Evolutionary conservation across 1,140 invertebrate genomes (phyloP).

Genomic region (Plutomurus gul): DNA sequence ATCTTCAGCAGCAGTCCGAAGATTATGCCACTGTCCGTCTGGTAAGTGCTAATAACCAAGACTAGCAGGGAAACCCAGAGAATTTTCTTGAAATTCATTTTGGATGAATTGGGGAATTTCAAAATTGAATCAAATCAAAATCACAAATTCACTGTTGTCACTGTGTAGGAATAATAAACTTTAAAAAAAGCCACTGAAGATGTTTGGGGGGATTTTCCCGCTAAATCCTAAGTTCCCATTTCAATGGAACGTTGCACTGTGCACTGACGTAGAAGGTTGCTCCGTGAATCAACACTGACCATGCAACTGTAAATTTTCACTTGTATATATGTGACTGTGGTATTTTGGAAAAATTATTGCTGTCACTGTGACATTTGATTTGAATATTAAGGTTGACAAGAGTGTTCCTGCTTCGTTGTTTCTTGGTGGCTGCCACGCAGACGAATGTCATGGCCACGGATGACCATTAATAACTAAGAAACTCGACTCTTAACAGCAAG

Average conservation of each 20-base stretch:
- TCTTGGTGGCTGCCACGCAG: not conserved
- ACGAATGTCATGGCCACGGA: slow-evolving; percentile 19
- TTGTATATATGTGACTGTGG: too few relatives aligned
- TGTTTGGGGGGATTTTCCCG: too few relatives aligned
- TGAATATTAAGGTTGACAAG: not conserved
- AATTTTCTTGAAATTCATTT: slow-evolving; percentile 42
- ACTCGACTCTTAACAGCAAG: not conserved
- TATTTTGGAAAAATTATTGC: too few relatives aligned
- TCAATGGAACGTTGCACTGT: too few relatives aligned
- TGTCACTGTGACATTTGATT: too few relatives aligned
- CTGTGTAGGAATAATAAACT: too few relatives aligned
- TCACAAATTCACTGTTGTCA: not conserved
- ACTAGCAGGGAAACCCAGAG: slow-evolving; percentile 33
- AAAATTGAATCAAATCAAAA: not conserved
- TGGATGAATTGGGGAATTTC: not conserved
- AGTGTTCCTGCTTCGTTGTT: not conserved
- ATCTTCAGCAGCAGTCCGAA: slow-evolving; percentile 44
- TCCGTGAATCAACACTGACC: too few relatives aligned
- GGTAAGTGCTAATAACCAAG: slow-evolving; percentile 41
- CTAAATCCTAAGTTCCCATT: too few relatives aligned
- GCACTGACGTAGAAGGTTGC: too few relatives aligned
- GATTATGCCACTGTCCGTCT: slow-evolving; percentile 39
- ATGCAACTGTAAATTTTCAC: too few relatives aligned
- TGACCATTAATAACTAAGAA: slow-evolving; percentile 28
- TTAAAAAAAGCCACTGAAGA: too few relatives aligned